A percentile compares a stretch with the other conserved stretches of the same genome.
phyloP scores from a whole-genome alignment of 2,888 invertebrate genomes.

The Tachina lurida region DNA sequence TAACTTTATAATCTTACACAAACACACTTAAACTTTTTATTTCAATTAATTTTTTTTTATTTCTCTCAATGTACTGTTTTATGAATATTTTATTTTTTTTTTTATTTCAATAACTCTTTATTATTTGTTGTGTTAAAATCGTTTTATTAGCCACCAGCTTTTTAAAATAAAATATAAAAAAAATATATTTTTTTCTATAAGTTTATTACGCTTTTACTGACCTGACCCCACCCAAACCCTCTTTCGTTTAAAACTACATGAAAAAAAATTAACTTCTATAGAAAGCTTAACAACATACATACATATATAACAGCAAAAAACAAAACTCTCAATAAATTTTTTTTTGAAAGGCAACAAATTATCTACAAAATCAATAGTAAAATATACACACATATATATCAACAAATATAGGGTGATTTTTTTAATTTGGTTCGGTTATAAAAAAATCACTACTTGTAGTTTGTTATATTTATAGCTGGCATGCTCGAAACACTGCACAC shows the following conservation, averaged over 20 bases:
- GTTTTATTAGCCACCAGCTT: constrained; percentile 58
- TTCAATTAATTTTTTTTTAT: neutral
- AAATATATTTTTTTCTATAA: constrained; percentile 24
- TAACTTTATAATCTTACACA: neutral
- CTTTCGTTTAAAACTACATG: neutral
- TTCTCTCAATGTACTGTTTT: neutral
- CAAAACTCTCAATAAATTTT: constrained; percentile 31
- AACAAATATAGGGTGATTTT: constrained; percentile 17
- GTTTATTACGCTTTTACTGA: constrained; percentile 67
- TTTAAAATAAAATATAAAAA: constrained; percentile 43
- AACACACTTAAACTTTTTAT: constrained; percentile 1
- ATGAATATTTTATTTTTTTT: constrained; percentile 30
- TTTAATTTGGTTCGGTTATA: neutral
- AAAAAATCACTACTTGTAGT: neutral
- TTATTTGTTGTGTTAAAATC: constrained; percentile 43
- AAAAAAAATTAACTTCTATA: constrained; percentile 9
- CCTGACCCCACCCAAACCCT: neutral
- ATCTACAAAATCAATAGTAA: neutral
- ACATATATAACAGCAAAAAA: neutral
- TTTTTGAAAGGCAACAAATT: constrained; percentile 21
- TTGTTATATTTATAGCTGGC: too few species aligned
- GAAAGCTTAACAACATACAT: neutral
- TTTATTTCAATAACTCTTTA: constrained; percentile 21
- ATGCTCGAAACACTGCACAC: too few species aligned
- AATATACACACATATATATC: neutral